Evolutionary conservation across 1,140 invertebrate genomes (phyloP).

Genomic region (Zaprionus gabonicus): DNA sequence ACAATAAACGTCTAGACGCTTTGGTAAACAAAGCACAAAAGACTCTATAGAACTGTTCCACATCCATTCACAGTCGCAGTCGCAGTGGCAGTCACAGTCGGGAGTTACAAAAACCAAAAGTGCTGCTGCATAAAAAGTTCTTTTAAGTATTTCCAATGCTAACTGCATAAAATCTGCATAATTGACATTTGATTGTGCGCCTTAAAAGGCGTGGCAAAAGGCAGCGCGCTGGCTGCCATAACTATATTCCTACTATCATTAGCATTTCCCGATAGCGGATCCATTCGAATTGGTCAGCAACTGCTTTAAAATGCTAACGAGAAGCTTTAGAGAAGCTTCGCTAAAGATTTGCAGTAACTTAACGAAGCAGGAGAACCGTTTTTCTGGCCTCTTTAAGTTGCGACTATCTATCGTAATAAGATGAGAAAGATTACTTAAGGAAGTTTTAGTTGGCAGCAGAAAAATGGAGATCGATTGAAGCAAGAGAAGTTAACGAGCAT

Average conservation of each 20-base stretch:
- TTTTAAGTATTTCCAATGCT: constrained; percentile 40
- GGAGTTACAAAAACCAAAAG: constrained; percentile 5
- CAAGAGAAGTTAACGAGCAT: too few relatives aligned
- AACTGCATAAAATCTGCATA: constrained; percentile 70
- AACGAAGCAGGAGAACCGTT: background rate
- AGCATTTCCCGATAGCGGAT: constrained; percentile 27
- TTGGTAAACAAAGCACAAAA: constrained; percentile 76
- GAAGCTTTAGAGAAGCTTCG: background rate
- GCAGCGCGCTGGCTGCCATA: constrained; percentile 32
- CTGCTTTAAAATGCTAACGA: constrained; percentile 26
- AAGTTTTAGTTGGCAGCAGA: background rate
- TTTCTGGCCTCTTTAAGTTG: background rate
- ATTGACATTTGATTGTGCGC: constrained; percentile 65
- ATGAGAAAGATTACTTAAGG: background rate
- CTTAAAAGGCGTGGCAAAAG: constrained; percentile 46
- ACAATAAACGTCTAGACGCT: constrained; percentile 71
- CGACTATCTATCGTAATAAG: background rate
- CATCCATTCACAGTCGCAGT: background rate
- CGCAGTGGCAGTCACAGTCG: background rate
- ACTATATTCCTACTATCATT: constrained; percentile 44
- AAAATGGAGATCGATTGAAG: background rate
- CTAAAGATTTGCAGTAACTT: background rate
- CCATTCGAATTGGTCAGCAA: constrained; percentile 25
- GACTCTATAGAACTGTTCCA: constrained; percentile 50
- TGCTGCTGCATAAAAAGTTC: constrained; percentile 27